Evolutionary conservation across 37 sponge, comb jelly and placozoan genomes (phyloP), one percentile per base, ranked within the genome.

Genomic region (Aphrocallistes beatrix): DNA sequence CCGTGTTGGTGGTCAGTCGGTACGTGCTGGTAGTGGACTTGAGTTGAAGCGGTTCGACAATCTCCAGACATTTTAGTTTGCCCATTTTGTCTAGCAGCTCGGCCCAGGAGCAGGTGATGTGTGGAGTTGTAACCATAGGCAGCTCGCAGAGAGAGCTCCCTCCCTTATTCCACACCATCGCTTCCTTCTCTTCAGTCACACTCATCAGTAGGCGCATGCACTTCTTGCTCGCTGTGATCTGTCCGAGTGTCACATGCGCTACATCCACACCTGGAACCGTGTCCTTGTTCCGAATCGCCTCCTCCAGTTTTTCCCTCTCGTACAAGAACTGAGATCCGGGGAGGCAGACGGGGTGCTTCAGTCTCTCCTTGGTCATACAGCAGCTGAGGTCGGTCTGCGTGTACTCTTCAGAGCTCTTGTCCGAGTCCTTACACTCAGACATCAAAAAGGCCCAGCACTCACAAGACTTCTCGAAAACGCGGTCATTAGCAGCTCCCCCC

Each of bases 231-330:
- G 25, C 42, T 0, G 34, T 38, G 21, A 86, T 81, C 16, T 86
- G 82, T 38, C 21, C 49, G 48, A 86, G 39, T 10, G 82, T 38
- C 19, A 28, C 19, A 0, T 1, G 0, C 30, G 10, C 25, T n/a
- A 25, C 81, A 81, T 38, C 48, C 23, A 86, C 47, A 81, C 86
- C 86, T 81, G 86, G 86, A 23, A 86, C 81, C 21, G 49, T 23
- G 6, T 16, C 81, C n/a, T 81, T 39, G 36, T 37, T 36, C 10
- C 36, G 23, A 1, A 86, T 39, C 75, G 39, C 39, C 37, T 81
- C 30, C 82, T 86, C 42, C 37, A 86, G 13, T 21, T 37, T 37
- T 13, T 16, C 40, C 48, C 39, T 34, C 39, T 86, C 86, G 81
- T 38, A 86, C 0, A 75, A 6, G 23, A 1, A 28, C 36, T 36